These are phyloP conservation scores for Apodemia duryi DNA, from an alignment of 2,888 invertebrate genomes.

Conservation along the genomic window DNA sequence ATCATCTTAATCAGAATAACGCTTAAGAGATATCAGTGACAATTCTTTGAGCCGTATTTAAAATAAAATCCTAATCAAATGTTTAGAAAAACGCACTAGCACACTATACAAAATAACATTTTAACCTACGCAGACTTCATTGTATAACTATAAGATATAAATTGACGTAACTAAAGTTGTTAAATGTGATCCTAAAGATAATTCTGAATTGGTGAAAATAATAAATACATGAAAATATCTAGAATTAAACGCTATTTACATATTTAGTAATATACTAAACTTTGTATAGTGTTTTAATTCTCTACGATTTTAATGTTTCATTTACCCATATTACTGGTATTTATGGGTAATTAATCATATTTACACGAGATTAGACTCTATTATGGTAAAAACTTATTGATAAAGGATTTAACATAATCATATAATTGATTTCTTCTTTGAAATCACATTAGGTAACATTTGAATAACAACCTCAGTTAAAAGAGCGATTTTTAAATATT, in stretches of 20 bases:
- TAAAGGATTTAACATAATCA: too few species aligned
- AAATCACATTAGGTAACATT: too few species aligned
- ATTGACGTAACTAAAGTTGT: conserved; percentile 61
- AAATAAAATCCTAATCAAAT: conserved; percentile 44
- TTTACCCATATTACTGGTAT: not conserved
- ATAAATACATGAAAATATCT: conserved; percentile 50
- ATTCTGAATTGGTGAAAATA: conserved; percentile 55
- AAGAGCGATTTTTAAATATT: too few species aligned
- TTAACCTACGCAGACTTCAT: conserved; percentile 63
- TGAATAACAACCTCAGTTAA: too few species aligned
- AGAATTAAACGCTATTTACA: conserved; percentile 64
- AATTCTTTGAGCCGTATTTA: conserved; percentile 11
- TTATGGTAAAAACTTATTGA: too few species aligned
- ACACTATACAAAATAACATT: conserved; percentile 53
- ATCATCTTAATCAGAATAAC: conserved; percentile 28
- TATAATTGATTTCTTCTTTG: too few species aligned
- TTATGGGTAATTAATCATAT: not conserved
- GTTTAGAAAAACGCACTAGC: conserved; percentile 47
- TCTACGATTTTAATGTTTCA: conserved; percentile 41
- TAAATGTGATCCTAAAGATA: conserved; percentile 50
- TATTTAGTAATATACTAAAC: conserved; percentile 78
- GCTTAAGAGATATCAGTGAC: conserved; percentile 11
- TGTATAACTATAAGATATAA: conserved; percentile 50
- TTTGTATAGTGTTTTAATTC: conserved; percentile 60
- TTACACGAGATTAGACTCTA: too few species aligned